phyloP scores from a whole-genome alignment of 2,113 vertebrate genomes.

The Varanus komodoensis region DNA sequence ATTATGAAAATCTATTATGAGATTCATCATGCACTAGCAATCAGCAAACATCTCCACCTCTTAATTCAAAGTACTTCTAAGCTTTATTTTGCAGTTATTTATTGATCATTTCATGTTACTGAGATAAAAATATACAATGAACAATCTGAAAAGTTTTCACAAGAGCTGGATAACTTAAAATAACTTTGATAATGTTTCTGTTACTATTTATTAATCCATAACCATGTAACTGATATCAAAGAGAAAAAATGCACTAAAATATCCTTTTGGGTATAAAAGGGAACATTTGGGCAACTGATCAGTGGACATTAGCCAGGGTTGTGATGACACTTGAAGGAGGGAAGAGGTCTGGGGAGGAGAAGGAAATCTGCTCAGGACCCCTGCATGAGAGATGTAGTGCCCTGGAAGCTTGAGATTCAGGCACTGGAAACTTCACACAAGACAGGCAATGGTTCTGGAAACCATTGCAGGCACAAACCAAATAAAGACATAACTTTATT shows the following conservation, averaged over 20 bases:
- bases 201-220: slow-evolving; percentile 19
- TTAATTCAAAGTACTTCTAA: slow-evolving; percentile 63
- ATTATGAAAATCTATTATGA: slow-evolving; percentile 5
- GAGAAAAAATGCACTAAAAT: background rate
- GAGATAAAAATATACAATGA: slow-evolving; percentile 42
- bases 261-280: background rate
- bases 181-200: background rate
- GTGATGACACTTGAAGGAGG: background rate
- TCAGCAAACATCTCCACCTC: slow-evolving; percentile 49
- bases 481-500: no score
- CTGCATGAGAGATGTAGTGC: no score
- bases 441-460: background rate
- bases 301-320: background rate
- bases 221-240: background rate
- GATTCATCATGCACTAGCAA: slow-evolving; percentile 40
- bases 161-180: background rate
- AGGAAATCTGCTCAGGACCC: no score
- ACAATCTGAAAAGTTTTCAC: slow-evolving; percentile 42
- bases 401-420: no score
- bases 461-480: background rate
- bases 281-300: background rate
- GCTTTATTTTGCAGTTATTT: slow-evolving; percentile 61
- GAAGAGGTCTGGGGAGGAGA: no score
- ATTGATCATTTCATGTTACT: slow-evolving; percentile 53
- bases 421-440: no score